Percentiles rank a stretch among this genome's conserved stretches.
These are phyloP conservation scores for Chirona hameri DNA, from an alignment of 2,888 invertebrate species.

Conservation along the genomic window DNA sequence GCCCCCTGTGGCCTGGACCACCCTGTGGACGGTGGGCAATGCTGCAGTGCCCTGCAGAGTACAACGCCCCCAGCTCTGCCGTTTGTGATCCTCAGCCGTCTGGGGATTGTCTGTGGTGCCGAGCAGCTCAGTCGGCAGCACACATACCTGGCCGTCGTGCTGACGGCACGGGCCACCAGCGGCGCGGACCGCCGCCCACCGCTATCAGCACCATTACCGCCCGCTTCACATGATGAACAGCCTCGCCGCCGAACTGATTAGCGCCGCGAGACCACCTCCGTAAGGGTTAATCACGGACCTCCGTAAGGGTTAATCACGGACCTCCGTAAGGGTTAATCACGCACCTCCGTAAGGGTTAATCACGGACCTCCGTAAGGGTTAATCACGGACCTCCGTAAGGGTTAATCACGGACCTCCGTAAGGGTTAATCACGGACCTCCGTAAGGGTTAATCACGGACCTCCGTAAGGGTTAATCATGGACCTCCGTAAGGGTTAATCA, in stretches of 20 bases:
- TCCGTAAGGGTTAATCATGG: background rate
- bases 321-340: background rate
- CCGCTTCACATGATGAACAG: background rate
- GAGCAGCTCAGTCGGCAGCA: background rate
- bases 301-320: background rate
- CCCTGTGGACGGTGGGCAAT: too few species aligned
- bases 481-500: background rate
- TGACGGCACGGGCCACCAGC: constrained; percentile 9
- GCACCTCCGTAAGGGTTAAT: background rate
- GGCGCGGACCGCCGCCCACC: background rate
- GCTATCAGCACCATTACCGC: background rate
- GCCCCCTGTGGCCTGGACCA: too few species aligned
- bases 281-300: background rate
- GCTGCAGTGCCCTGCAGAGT: too few species aligned
- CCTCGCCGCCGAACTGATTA: background rate
- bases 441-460: background rate
- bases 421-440: background rate
- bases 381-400: background rate
- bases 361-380: background rate
- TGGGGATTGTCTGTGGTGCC: background rate
- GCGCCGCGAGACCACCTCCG: background rate
- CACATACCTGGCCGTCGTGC: background rate
- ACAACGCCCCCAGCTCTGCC: too few species aligned
- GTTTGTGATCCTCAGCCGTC: background rate
- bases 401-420: background rate